A percentile compares a stretch with the other conserved stretches of the same genome.
phyloP scores from a whole-genome alignment of 2,888 invertebrate genomes.

The Villa cingulata region DNA sequence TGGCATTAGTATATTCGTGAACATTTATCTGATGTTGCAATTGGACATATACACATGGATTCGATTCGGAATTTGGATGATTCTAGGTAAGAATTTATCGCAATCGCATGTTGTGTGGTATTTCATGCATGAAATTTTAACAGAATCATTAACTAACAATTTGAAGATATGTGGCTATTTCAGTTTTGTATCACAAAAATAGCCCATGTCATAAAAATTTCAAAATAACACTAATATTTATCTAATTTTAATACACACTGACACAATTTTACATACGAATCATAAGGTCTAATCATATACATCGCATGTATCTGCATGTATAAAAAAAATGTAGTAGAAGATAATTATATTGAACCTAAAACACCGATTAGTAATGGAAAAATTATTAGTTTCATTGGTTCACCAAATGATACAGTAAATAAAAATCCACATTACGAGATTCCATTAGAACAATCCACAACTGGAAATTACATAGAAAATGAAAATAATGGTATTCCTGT shows the following conservation, averaged over 20 bases:
- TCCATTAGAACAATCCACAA: neutral
- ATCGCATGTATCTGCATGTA: conserved; percentile 28
- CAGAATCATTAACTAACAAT: no score
- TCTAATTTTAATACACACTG: no score
- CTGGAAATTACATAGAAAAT: neutral
- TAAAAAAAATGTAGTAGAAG: conserved; percentile 16
- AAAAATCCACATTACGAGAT: no score
- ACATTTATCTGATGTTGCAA: conserved; percentile 74
- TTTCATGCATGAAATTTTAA: neutral
- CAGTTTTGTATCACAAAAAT: no score
- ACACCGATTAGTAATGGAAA: neutral
- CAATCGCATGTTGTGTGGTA: no score
- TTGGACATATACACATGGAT: conserved; percentile 70
- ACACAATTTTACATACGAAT: no score
- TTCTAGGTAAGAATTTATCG: conserved; percentile 47
- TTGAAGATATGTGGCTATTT: no score
- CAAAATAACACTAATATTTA: no score
- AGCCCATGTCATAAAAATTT: no score
- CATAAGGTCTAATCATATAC: conserved; percentile 29
- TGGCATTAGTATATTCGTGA: conserved; percentile 65
- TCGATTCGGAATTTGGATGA: conserved; percentile 68
- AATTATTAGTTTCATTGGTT: neutral
- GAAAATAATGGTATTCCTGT: neutral
- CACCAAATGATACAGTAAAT: no score
- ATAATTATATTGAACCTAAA: neutral